phyloP scores from a whole-genome alignment of 2,113 vertebrate genomes.

The Prionailurus viverrinus region DNA sequence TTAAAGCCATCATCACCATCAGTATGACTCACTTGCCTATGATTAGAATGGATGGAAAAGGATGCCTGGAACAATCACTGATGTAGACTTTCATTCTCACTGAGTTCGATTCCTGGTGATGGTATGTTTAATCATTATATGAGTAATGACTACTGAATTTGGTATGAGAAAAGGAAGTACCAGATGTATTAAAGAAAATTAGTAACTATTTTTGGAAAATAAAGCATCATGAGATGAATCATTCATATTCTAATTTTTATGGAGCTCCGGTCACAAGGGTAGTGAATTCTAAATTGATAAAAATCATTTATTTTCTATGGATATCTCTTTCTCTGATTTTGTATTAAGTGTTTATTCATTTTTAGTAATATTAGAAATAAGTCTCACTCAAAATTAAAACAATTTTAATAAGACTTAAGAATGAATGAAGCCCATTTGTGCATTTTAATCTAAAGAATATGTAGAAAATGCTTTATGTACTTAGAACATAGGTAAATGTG shows the following conservation, averaged over 20 bases:
- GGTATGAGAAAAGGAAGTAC: background rate
- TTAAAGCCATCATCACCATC: background rate
- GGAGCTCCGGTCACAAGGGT: background rate
- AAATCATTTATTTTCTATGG: background rate
- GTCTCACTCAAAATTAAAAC: conserved; percentile 21
- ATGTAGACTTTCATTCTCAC: background rate
- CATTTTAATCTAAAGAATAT: conserved; percentile 6
- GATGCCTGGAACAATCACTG: background rate
- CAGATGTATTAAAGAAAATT: conserved; percentile 16
- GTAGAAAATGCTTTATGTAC: background rate
- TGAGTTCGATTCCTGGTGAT: background rate
- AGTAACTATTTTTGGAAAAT: conserved; percentile 33
- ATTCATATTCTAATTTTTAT: background rate
- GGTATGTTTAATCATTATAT: background rate
- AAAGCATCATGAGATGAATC: background rate
- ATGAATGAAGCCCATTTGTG: background rate
- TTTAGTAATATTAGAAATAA: conserved; percentile 32
- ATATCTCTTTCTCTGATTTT: background rate
- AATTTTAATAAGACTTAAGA: background rate
- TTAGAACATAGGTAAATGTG: background rate
- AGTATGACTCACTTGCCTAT: background rate
- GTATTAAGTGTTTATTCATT: background rate
- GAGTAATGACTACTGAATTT: background rate
- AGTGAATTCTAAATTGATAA: conserved; percentile 44
- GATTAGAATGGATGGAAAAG: background rate